Base-by-base conservation (phyloP, 2,113 vertebrate genomes). In the Lepus timidus region DNA sequence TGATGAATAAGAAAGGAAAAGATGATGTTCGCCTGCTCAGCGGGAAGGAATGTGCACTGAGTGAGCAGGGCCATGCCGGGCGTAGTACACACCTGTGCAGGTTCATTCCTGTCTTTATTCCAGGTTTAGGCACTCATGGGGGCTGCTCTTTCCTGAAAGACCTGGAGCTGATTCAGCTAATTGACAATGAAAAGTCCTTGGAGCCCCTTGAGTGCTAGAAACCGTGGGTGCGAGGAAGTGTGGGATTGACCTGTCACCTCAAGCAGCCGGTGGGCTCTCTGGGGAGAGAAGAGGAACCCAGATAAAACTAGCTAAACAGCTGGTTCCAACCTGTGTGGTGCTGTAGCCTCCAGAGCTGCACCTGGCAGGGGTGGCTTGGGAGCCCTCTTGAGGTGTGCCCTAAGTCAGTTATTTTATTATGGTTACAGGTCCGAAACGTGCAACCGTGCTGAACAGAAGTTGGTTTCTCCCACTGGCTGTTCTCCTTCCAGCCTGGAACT, bases 381-480 rank as follows among this genome's bases (percentile, higher is more conserved):
- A 75, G 67, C 23, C 23, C 62, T 11, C 61, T 27, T 20, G 55
- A 86, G 27, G 44, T 65, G 73, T 61, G 83, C 75, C 82, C 20
- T 29, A n/a, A 51, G 86, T 65, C 76, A 36, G 22, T 74, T 11
- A 39, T 55, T 70, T 27, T 88, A 1, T 67, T 85, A 51, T 20
- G 70, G 92, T 17, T 81, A 25, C 67, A 9, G 61, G 61, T 65
- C 65, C 39, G 87, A 68, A 64, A 9, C 36, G 74, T 58, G 73
- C 29, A 65, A 67, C 85, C 0, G 0, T 5, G 12, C 36, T 39
- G 36, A 64, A 29, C 2, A 4, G 33, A 51, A 31, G 67, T 76
- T 29, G 10, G 51, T 81, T 62, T 95, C 74, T 76, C 65, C 25
- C 62, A 23, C 9, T 88, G 90, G 92, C 82, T 64, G 1, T 6